Percentiles rank a stretch among this genome's conserved stretches.
These are phyloP conservation scores for Sylvilagus floridanus DNA, from an alignment of 2,797 vertebrate species.

Conservation along the genomic window DNA sequence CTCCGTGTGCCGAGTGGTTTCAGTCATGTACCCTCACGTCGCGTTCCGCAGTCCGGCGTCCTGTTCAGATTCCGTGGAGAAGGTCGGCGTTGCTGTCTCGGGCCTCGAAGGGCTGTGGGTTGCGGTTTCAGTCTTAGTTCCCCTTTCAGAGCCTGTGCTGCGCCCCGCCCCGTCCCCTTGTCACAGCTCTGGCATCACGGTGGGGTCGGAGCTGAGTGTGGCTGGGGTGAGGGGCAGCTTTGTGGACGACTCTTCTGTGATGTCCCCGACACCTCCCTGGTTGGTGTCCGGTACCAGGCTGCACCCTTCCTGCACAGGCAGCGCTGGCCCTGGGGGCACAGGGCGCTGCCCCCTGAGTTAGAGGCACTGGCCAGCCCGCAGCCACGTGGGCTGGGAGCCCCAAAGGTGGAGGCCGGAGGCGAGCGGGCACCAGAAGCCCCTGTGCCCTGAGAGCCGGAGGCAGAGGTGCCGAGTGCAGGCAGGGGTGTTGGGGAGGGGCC, in stretches of 20 bases:
- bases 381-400: background rate
- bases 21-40: background rate
- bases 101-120: background rate
- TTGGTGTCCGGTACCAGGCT: no score
- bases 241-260: no score
- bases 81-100: background rate
- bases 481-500: background rate
- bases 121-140: constrained; percentile 28
- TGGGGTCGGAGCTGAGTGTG: no score
- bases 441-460: background rate
- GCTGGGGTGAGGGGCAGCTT: no score
- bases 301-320: no score
- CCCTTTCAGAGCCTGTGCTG: background rate
- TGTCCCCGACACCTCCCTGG: no score
- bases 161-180: background rate
- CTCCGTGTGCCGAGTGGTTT: background rate
- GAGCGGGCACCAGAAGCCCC: background rate
- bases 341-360: no score
- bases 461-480: background rate
- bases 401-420: no score
- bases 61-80: background rate
- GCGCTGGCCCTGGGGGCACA: no score
- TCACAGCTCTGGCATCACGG: no score
- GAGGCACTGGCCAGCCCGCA: no score
- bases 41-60: background rate